Evolutionary conservation across 2,888 invertebrate genomes (phyloP).

Genomic region (Andrena bicolor): DNA sequence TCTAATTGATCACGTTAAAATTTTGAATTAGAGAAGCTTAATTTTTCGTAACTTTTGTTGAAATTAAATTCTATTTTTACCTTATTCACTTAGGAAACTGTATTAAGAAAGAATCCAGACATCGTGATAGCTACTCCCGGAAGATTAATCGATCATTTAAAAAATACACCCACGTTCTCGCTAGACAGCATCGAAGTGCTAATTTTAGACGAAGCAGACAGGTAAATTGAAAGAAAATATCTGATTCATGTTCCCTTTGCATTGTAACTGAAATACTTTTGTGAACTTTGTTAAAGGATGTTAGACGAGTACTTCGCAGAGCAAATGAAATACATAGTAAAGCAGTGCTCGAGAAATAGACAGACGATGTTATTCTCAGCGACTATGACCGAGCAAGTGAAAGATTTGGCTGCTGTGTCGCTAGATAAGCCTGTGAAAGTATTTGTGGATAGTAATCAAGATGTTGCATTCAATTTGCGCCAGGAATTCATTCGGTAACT

Average conservation of each 20-base stretch:
- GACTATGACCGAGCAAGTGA: conserved; percentile 99
- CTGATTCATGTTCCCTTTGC: neutral
- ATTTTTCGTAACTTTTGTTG: no score
- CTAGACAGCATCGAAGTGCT: conserved; percentile 96
- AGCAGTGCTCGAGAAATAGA: conserved; percentile 94
- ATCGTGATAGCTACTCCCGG: conserved; percentile 99
- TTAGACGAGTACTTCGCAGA: conserved; percentile 99
- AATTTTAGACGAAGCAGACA: conserved; percentile 92
- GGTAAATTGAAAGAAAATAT: conserved; percentile 79
- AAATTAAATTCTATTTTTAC: neutral
- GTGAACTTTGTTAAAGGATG: conserved; percentile 88
- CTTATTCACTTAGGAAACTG: conserved; percentile 87
- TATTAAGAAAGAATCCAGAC: conserved; percentile 96
- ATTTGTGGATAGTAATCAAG: conserved; percentile 98
- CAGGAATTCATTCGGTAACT: conserved; percentile 96
- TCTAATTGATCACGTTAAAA: no score
- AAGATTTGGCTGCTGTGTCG: conserved; percentile 97
- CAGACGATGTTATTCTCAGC: conserved; percentile 99
- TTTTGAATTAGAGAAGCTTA: no score
- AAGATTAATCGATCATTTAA: conserved; percentile 97
- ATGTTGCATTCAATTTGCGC: conserved; percentile 96
- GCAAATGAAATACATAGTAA: conserved; percentile 99
- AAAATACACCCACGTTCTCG: conserved; percentile 96
- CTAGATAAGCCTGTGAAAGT: conserved; percentile 96
- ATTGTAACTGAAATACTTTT: conserved; percentile 8